Base-by-base conservation (phyloP, 64 coral and sea anemone genomes). In the Dendronephthya gigantea region DNA sequence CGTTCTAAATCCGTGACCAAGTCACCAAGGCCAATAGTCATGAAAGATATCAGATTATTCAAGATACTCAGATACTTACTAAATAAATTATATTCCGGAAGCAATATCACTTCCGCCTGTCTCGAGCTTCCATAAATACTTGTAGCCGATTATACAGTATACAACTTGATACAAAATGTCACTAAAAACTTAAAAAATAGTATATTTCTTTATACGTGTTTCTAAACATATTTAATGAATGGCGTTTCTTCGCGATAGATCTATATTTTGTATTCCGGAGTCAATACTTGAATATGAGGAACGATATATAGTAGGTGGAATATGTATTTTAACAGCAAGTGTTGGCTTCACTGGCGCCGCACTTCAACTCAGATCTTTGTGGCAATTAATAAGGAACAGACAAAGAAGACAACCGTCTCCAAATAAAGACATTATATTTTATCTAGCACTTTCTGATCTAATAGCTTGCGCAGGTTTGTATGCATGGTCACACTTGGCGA, bases 211-310 rank as follows among this genome's bases (percentile, higher is more conserved):
- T 6, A 45, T 45, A 45, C 41, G 41, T 6, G 41, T 45, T 45
- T 45, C 41, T 45, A 45, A 45, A 11, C 41, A 45, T 45, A 45
- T 45, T 15, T 22, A 22, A 62, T n/a, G 55, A 62, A 79, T 79
- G 72, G 72, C 72, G 36, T 79, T 79, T 79, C 72, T 79, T 35
- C 72, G 72, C 36, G 72, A 79, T 29, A 79, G 72, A 79, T 79
- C 72, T 4, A 33, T 79, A 39, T 36, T 79, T 2, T 79, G 72
- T 79, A 6, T 2, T 1, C 29, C 29, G 16, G 72, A 79, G 2
- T 8, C 72, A 79, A 14, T 36, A 14, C 31, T 79, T 3, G 11
- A 29, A 36, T 35, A 39, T 6, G 8, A 79, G 8, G 72, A 79
- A 29, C 30, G 72, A 39, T 79, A 79, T 29, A 34, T 35, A 79